Base-by-base conservation (phyloP, 1,140 invertebrate species). In the Drosophila persimilis region DNA sequence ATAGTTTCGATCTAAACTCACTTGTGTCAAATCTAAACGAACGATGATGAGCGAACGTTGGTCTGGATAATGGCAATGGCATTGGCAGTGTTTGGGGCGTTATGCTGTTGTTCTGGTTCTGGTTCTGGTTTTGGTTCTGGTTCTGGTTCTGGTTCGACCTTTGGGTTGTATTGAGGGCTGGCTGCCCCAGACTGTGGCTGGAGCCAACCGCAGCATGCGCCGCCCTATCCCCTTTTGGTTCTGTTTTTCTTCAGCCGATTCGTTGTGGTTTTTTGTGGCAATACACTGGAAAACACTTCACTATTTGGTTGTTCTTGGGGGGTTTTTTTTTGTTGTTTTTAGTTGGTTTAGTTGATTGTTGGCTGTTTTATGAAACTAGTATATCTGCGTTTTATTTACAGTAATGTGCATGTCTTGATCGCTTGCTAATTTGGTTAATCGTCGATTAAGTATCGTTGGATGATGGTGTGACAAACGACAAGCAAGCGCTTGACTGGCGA, bases 1-100 rank as follows among this genome's bases (percentile, higher is more conserved):
- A 64, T 13, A 39, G 31, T 11, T 22, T 64, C 72, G 53, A 44
- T 48, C 75, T 64, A 63, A 61, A 85, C 81, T 85, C 81, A 85
- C 81, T 86, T 85, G 81, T 85, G 59, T 81, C 73, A 77, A 86
- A 86, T 85, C 81, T 85, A 85, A 85, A 86, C 81, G 63, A 85
- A 80, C 80, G 81, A 86, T 81, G 81, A 85, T 86, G 77, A 74
- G 57, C 60, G 67, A 71, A 79, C 80, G 81, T 86, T 86, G 65
- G 59, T 80, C 72, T 77, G 73, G 75, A 81, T 86, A 76, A 85
- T 85, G 81, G 73, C 81, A 86, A 86, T 86, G 81, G 73, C 81
- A 85, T 85, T 85, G 81, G 81, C 81, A 78, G 81, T 86, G 77
- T 86, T 85, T 77, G 63, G 81, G 60, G 64, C 77, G 54, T 64